These are phyloP conservation scores for Dysmachus trigonus DNA, from an alignment of 2,888 invertebrate species.

Conservation along the genomic window DNA sequence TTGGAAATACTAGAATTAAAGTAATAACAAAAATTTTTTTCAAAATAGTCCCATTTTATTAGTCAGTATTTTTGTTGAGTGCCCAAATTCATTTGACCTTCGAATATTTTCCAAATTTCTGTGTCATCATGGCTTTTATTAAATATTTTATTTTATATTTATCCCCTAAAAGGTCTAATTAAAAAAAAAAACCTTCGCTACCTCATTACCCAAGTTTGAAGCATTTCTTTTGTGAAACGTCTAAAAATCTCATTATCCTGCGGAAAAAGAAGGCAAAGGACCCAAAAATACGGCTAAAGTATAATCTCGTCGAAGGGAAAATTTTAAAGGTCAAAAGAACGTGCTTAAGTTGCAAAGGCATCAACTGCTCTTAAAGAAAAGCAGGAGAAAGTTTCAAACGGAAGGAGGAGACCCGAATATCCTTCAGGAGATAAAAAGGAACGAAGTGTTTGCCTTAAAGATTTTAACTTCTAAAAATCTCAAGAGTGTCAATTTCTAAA, in stretches of 20 bases:
- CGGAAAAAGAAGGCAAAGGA: neutral
- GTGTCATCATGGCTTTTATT: neutral
- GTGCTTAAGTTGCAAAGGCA: neutral
- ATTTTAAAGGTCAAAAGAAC: neutral
- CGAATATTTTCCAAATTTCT: neutral
- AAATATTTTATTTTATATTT: neutral
- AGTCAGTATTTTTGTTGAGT: no score
- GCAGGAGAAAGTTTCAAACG: neutral
- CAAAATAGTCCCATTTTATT: no score
- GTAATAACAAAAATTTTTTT: no score
- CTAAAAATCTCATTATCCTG: neutral
- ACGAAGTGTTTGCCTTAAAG: neutral
- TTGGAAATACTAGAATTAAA: no score
- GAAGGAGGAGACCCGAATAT: neutral
- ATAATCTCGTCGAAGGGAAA: neutral
- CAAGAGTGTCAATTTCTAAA: neutral
- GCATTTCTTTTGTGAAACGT: neutral
- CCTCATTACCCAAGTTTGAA: neutral
- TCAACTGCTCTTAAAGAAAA: neutral
- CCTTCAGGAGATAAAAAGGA: neutral
- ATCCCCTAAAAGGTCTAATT: neutral
- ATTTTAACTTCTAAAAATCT: neutral
- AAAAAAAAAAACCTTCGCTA: neutral
- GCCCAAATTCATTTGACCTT: no score
- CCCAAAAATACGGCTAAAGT: neutral